phyloP scores from a whole-genome alignment of 2,113 vertebrate species.

The Microcebus murinus region DNA sequence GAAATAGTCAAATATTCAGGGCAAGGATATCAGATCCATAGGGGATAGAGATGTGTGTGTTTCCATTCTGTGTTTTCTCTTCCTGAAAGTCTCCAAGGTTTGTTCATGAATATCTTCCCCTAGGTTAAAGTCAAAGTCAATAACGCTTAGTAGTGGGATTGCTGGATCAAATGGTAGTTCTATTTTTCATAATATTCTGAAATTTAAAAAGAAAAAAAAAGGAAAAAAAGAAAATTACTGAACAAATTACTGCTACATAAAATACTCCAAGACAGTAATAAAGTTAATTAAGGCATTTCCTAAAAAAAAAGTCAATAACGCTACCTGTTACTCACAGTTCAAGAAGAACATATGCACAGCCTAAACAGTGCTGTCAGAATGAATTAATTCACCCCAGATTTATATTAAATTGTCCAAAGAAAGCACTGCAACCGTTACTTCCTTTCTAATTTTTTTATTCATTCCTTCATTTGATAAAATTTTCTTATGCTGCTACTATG shows the following conservation, averaged over 20 bases:
- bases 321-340: not conserved
- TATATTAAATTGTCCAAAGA: not conserved
- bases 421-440: not conserved
- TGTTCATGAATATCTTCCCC: not conserved
- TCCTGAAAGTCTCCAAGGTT: not conserved
- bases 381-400: not conserved
- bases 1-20: not conserved
- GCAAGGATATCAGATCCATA: not conserved
- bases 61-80: not conserved
- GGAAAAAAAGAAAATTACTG: too few relatives aligned
- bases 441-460: slow-evolving; percentile 20
- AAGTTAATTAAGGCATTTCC: too few relatives aligned
- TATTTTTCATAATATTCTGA: too few relatives aligned
- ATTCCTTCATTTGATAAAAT: not conserved
- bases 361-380: not conserved
- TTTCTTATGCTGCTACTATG: not conserved
- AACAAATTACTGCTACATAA: too few relatives aligned
- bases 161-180: too few relatives aligned
- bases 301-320: not conserved
- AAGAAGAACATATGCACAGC: not conserved
- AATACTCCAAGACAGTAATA: too few relatives aligned
- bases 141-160: too few relatives aligned
- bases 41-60: not conserved
- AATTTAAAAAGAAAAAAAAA: too few relatives aligned
- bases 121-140: not conserved